phyloP scores from a whole-genome alignment of 2,797 vertebrate species.

The Diplodus puntazzo region DNA sequence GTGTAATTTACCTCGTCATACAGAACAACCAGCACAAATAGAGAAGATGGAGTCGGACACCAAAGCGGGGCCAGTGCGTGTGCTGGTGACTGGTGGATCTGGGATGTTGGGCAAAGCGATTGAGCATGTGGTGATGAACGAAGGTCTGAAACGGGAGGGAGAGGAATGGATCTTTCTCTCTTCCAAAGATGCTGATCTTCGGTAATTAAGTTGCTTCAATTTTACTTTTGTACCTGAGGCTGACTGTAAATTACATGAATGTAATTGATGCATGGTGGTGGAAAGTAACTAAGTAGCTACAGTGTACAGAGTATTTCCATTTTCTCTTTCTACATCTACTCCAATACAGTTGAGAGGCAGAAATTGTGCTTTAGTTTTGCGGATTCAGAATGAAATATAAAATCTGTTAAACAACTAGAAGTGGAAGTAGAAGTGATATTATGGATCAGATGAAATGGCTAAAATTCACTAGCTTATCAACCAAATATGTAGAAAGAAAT shows the following conservation, averaged over 20 bases:
- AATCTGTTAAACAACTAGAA: too few species aligned
- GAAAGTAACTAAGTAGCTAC: too few species aligned
- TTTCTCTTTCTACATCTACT: too few species aligned
- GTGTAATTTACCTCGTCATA: background rate
- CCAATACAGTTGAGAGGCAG: too few species aligned
- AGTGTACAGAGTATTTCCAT: too few species aligned
- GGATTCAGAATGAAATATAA: too few species aligned
- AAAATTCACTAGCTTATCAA: too few species aligned
- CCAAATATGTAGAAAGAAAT: too few species aligned
- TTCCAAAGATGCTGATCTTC: conserved; percentile 85
- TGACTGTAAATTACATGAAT: background rate
- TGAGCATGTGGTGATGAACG: conserved; percentile 81
- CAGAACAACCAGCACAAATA: background rate
- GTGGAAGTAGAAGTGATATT: too few species aligned
- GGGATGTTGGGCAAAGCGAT: conserved; percentile 89
- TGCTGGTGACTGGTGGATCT: conserved; percentile 88
- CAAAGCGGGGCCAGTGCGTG: conserved; percentile 54
- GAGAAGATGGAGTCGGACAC: conserved; percentile 13
- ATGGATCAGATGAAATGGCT: too few species aligned
- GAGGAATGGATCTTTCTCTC: conserved; percentile 89
- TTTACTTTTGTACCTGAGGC: fast-evolving
- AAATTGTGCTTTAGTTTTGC: too few species aligned
- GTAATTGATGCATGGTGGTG: background rate
- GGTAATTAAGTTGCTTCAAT: conserved; percentile 31
- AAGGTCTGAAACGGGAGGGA: conserved; percentile 74